Evolutionary conservation across 2,797 vertebrate genomes (phyloP), one percentile per base, ranked within the genome.

Genomic region (Urophycis tenuis): DNA sequence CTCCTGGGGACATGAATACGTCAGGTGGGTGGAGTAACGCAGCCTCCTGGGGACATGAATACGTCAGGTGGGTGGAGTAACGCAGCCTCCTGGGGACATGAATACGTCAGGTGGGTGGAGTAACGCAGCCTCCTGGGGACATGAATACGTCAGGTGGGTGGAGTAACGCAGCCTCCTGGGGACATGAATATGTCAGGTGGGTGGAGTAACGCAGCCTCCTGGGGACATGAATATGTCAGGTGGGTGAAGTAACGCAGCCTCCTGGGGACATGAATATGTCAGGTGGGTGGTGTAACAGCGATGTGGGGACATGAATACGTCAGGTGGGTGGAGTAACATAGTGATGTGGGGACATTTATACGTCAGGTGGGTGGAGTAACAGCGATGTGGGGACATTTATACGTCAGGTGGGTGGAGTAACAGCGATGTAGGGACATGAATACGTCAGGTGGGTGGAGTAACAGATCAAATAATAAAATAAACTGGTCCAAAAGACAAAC

Each of bases 221-320:
- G 45, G 45, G 45, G 45, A 22, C 45, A 53, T 22, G 45, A 53
- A 22, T 4, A 53, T 5, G 45, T 22, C 45, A 53, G 45, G 45
- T 53, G 45, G 45, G 45, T 22, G 17, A 4, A 5, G 45, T 53
- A 53, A 53, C 45, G 19, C 99, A 87, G 96, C 97, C 0, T 99
- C 96, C 0, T 99, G 98, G 98, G 97, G 98, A 3, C 98, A 99
- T 39, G 96, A 99, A 90, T 99, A 99, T 0, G 97, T 99, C 85
- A 95, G 97, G 97, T 99, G 91, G 76, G 82, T 53, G 17, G 17
- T 5, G 45, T 53, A 53, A 53, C 45, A 53, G 45, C 45, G 17
- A 4, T 53, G 17, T 53, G 45, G 45, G 45, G 45, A 22, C 45
- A 53, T 53, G 45, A 53, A 22, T 22, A 53, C 45, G 45, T 53